Evolutionary conservation across 2,113 vertebrate species (phyloP).

Genomic region (Motacilla tschutschensis): DNA sequence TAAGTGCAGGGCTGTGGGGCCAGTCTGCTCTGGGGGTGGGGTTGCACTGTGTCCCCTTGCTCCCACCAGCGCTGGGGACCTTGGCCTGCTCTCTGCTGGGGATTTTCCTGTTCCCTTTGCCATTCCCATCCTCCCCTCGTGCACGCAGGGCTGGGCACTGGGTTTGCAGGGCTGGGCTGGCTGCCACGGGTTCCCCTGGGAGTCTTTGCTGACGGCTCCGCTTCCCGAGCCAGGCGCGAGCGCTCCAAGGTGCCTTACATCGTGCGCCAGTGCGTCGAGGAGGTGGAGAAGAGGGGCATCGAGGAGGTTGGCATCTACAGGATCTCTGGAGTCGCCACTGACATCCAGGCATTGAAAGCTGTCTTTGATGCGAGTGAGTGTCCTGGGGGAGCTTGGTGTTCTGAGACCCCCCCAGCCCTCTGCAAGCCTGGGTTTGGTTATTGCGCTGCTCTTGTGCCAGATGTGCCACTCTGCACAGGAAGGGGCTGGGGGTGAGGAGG

Average conservation of each 20-base stretch:
- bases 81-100: not conserved
- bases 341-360: slow-evolving; percentile 94
- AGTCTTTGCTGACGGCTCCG: not conserved
- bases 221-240: slow-evolving; percentile 80
- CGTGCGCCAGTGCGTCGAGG: slow-evolving; percentile 96
- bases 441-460: not conserved
- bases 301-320: slow-evolving; percentile 98
- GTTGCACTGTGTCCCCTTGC: not conserved
- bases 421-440: not conserved
- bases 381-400: not conserved
- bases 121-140: not conserved
- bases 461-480: not conserved
- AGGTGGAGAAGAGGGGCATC: slow-evolving; percentile 97
- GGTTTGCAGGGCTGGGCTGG: not conserved
- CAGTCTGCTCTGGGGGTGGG: not conserved
- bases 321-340: slow-evolving; percentile 96
- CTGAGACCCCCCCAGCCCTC: not conserved
- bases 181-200: rapidly evolving
- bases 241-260: slow-evolving; percentile 99
- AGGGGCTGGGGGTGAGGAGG: not conserved
- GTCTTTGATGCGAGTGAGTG: slow-evolving; percentile 94
- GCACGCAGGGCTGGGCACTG: not conserved
- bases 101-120: rapidly evolving
- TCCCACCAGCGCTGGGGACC: not conserved
- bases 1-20: slow-evolving; percentile 37